Base-by-base conservation (phyloP, 2,888 invertebrate genomes). In the Drosophila mulleri region DNA sequence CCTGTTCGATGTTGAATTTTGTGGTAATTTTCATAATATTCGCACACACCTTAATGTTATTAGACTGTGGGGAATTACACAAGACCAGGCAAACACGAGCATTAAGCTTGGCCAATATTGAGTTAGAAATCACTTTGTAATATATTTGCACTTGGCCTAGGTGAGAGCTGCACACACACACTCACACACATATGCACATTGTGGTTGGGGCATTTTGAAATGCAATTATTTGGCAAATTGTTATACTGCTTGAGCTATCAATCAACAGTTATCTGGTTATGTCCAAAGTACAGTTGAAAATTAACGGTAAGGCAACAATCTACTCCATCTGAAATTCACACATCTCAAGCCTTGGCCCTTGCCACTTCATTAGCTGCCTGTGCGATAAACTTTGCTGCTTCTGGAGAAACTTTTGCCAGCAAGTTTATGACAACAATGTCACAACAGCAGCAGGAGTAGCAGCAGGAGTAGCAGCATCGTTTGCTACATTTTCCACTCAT, bases 21-120 rank as follows among this genome's bases (percentile, higher is more conserved):
- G 83, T 65, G 87, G 87, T 69, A 67, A 84, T 78, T 87, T 87
- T 87, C 84, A 87, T 84, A 85, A 84, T 84, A 79, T 77, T 71
- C 75, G 66, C 75, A 85, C 50, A 76, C 73, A 82, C 80, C 76
- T 70, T 75, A 74, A 83, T 83, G 74, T 69, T 79, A 83, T 85
- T 84, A 69, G 71, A 67, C 84, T 81, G 65, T 53, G 58, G 85
- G 81, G 79, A 79, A 69, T 80, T 64, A 69, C 53, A 50, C 37
- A 32, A 29, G 54, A 20, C n/a, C 14, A 44, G 53, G 52, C 59
- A 72, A 67, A 52, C 56, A 74, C 48, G 59, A 48, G 59, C 45
- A 74, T 68, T 66, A 50, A 48, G 53, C 32, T 26, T 5, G 64
- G 54, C 67, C 72, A 73, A 72, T 75, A 85, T 83, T 83, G 57